Conservation (phyloP, 2,797 vertebrate species). For the Coregonus ussuriensis region DNA sequence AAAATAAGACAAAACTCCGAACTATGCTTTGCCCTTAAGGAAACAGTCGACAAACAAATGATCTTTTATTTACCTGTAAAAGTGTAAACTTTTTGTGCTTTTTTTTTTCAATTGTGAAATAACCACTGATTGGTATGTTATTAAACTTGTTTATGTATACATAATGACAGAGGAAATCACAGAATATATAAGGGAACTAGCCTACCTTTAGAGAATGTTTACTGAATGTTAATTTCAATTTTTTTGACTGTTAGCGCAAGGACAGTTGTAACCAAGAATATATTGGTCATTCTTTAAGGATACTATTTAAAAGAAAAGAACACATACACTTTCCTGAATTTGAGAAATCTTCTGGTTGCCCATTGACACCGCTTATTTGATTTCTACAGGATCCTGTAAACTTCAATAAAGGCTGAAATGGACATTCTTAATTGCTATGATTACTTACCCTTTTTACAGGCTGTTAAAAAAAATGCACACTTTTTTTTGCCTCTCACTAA, state of each 20-base stretch:
- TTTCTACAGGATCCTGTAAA: conserved; percentile 87
- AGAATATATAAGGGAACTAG: conserved; percentile 97
- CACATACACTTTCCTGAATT: conserved; percentile 78
- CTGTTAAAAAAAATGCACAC: conserved; percentile 78
- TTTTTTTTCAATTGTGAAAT: conserved; percentile 94
- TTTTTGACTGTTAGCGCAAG: conserved; percentile 84
- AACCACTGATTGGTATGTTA: conserved; percentile 99
- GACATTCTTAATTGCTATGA: conserved; percentile 87
- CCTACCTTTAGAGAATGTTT: conserved; percentile 97
- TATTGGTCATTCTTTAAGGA: conserved; percentile 91
- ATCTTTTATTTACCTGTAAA: conserved; percentile 99
- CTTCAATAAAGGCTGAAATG: conserved; percentile 91
- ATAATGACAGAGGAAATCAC: conserved; percentile 89
- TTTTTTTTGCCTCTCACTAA: conserved; percentile 77
- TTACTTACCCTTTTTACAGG: conserved; percentile 85
- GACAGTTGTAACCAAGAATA: conserved; percentile 90
- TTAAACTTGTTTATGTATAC: conserved; percentile 97
- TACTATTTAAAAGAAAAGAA: conserved; percentile 83
- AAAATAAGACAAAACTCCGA: conserved; percentile 64
- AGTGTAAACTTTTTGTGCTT: conserved; percentile 92
- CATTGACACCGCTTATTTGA: conserved; percentile 86
- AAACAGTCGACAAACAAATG: conserved; percentile 83
- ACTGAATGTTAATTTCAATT: conserved; percentile 89
- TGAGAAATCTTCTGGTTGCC: conserved; percentile 83
- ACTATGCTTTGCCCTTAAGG: conserved; percentile 90